Conservation (phyloP, 1,140 invertebrate genomes). For the Asbolus verrucosus region DNA sequence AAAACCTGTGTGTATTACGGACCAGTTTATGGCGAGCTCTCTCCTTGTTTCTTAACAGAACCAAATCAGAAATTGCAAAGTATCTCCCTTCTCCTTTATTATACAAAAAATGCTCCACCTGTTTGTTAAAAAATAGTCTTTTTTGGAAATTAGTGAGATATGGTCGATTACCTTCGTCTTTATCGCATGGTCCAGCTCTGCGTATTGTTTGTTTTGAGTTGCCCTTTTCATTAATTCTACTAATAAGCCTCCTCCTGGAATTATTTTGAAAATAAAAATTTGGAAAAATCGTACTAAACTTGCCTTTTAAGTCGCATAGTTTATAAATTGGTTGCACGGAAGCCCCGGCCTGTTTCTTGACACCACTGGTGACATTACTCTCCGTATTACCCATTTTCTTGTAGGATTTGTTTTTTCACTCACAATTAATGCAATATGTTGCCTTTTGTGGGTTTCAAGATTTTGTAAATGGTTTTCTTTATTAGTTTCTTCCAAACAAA, state of each 20-base stretch:
- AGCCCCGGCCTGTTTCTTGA: slow-evolving; percentile 91
- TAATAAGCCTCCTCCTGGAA: slow-evolving; percentile 87
- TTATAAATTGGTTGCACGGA: slow-evolving; percentile 85
- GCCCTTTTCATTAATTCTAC: slow-evolving; percentile 95
- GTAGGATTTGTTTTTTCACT: neutral
- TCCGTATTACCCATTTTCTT: slow-evolving; percentile 90
- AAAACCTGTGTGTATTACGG: slow-evolving; percentile 18
- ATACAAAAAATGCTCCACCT: slow-evolving; percentile 90
- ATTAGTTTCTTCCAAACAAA: slow-evolving; percentile 36
- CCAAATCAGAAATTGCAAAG: slow-evolving; percentile 88
- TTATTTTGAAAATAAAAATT: neutral
- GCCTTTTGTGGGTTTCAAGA: slow-evolving; percentile 9
- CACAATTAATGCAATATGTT: neutral
- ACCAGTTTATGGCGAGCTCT: slow-evolving; percentile 83
- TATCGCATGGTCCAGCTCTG: slow-evolving; percentile 90
- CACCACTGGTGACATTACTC: slow-evolving; percentile 90
- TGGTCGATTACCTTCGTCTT: slow-evolving; percentile 76
- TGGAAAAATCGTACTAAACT: too few relatives aligned
- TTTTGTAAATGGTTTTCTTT: slow-evolving; percentile 36
- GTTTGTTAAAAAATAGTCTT: neutral
- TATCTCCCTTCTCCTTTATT: slow-evolving; percentile 91
- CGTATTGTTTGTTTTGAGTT: slow-evolving; percentile 87
- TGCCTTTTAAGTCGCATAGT: slow-evolving; percentile 88
- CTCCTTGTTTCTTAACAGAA: slow-evolving; percentile 89
- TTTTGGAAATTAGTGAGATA: too few relatives aligned